Percentiles rank a stretch among this genome's conserved stretches.
These are phyloP conservation scores for Parauchenoglanis punctatus DNA, from an alignment of 2,797 vertebrate genomes.

Conservation along the genomic window DNA sequence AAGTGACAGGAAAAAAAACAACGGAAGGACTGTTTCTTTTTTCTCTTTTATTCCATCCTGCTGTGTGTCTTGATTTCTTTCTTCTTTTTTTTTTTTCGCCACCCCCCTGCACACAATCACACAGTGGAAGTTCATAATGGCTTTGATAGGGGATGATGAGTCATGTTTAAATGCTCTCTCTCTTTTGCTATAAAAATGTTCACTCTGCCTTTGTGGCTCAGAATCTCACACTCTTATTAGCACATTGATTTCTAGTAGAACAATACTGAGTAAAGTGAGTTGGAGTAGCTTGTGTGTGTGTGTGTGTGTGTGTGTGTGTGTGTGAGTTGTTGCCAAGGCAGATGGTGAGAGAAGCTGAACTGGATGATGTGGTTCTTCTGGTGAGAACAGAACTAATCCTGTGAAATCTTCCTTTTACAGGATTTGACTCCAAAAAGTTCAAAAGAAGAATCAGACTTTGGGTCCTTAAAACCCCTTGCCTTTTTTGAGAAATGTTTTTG, in stretches of 20 bases:
- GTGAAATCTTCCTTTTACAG: neutral
- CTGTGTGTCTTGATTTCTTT: neutral
- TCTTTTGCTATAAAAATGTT: constrained; percentile 17
- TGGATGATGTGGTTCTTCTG: constrained; percentile 15
- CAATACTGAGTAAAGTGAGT: constrained; percentile 20
- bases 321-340: constrained; percentile 46
- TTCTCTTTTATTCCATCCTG: neutral
- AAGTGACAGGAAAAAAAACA: neutral
- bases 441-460: neutral
- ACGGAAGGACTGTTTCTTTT: neutral
- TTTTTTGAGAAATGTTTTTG: neutral
- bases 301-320: constrained; percentile 12
- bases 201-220: neutral
- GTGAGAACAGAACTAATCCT: constrained; percentile 8
- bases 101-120: neutral
- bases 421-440: neutral
- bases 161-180: constrained; percentile 39
- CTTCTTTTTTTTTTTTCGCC: neutral
- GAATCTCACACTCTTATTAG: constrained; percentile 30
- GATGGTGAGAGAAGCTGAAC: constrained; percentile 28
- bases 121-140: constrained; percentile 26
- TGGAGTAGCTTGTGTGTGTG: constrained; percentile 19
- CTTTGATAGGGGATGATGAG: constrained; percentile 38
- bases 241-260: constrained; percentile 35
- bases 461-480: neutral